phyloP scores from a whole-genome alignment of 1,140 invertebrate species.

The Drosophila arawakana region DNA sequence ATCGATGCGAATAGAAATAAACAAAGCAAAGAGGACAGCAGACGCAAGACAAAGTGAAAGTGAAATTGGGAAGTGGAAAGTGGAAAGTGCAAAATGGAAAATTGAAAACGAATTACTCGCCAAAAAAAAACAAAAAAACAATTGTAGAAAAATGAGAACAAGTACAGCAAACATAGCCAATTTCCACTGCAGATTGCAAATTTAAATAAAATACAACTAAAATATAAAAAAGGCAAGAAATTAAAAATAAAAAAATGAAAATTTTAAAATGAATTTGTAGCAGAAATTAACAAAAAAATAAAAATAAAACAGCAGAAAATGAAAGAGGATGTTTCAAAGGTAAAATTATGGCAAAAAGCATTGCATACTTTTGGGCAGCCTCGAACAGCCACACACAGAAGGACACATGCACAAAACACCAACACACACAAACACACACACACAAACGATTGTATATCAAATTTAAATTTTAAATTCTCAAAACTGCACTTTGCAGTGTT shows the following conservation, averaged over 20 bases:
- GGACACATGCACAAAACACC: conserved; percentile 2
- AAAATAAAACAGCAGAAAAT: conserved; percentile 11
- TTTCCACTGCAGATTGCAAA: conserved; percentile 19
- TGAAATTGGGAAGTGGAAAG: conserved; percentile 7
- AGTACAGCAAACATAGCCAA: background rate
- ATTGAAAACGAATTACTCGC: conserved; percentile 14
- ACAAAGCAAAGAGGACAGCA: background rate
- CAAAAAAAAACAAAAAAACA: conserved; percentile 3
- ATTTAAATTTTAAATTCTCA: conserved; percentile 70
- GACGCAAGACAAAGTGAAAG: conserved; percentile 10
- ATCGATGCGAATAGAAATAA: background rate
- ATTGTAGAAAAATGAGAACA: background rate
- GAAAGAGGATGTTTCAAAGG: background rate
- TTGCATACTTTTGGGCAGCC: conserved; percentile 36
- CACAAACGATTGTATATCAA: conserved; percentile 45
- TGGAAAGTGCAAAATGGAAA: background rate
- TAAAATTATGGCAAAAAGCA: conserved; percentile 19
- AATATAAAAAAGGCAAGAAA: conserved; percentile 31
- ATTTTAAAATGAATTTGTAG: conserved; percentile 51
- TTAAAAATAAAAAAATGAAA: conserved; percentile 20
- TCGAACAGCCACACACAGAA: conserved; percentile 11
- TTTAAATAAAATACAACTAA: conserved; percentile 11
- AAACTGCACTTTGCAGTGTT: conserved; percentile 70
- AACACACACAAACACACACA: conserved; percentile 14
- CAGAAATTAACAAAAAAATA: conserved; percentile 12